Evolutionary conservation across 2,113 vertebrate species (phyloP).

Genomic region (Malurus alboscapulatus): DNA sequence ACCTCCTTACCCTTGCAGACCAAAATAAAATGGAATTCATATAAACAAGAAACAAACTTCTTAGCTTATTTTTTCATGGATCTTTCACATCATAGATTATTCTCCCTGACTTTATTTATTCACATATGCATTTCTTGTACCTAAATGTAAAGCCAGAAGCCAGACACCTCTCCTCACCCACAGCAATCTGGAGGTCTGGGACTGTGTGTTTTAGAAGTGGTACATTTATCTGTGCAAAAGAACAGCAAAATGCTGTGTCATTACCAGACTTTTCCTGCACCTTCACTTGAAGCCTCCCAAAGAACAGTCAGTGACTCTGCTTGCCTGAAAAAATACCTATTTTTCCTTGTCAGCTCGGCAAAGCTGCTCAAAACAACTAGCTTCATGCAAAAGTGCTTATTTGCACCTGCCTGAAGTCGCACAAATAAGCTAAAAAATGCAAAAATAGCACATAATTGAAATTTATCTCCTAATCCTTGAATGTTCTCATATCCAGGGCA

Average conservation of each 20-base stretch:
- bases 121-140: constrained; percentile 15
- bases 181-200: constrained; percentile 24
- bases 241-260: background rate
- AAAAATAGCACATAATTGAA: background rate
- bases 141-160: constrained; percentile 33
- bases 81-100: constrained; percentile 47
- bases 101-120: constrained; percentile 42
- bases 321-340: background rate
- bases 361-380: background rate
- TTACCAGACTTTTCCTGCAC: background rate
- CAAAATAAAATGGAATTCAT: constrained; percentile 44
- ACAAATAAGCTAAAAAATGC: background rate
- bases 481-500: background rate
- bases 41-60: constrained; percentile 54
- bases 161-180: constrained; percentile 45
- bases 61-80: constrained; percentile 41
- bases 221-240: background rate
- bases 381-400: background rate
- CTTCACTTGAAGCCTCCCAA: background rate
- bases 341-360: background rate
- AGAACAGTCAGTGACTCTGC: background rate
- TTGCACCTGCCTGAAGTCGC: background rate
- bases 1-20: constrained; percentile 6
- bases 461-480: background rate
- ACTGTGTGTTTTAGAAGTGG: background rate